These are phyloP conservation scores for Archocentrus centrarchus DNA, from an alignment of 2,113 vertebrate species.

Conservation along the genomic window DNA sequence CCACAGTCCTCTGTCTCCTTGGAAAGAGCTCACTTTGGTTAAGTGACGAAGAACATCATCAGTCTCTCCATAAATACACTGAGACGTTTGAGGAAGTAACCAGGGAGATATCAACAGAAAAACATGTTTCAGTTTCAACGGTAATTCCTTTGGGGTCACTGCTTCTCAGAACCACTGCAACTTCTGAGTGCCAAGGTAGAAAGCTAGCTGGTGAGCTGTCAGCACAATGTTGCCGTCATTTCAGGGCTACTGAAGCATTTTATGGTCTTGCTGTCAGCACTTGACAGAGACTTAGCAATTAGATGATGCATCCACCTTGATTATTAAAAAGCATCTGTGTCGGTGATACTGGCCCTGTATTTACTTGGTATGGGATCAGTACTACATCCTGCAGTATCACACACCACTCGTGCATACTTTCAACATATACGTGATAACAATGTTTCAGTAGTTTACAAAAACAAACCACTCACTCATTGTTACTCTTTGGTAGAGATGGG, in stretches of 20 bases:
- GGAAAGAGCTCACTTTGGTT: constrained; percentile 45
- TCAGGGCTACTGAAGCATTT: constrained; percentile 7
- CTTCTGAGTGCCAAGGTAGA: constrained; percentile 6
- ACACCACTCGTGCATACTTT: no score
- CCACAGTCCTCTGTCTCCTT: constrained; percentile 34
- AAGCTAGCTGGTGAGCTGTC: constrained; percentile 14
- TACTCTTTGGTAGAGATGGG: no score
- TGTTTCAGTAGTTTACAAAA: no score
- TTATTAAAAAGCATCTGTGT: no score
- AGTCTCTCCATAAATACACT: constrained; percentile 40
- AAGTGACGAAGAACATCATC: constrained; percentile 32
- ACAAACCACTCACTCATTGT: no score
- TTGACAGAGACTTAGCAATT: background rate
- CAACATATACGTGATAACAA: no score
- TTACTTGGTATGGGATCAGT: no score
- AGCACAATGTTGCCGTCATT: background rate
- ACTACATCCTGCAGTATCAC: no score
- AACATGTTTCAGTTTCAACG: constrained; percentile 46
- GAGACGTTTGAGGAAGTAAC: constrained; percentile 47
- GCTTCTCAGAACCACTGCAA: constrained; percentile 21
- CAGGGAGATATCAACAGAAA: constrained; percentile 32
- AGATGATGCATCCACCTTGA: no score
- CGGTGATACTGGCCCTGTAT: no score
- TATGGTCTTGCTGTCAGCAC: constrained; percentile 27
- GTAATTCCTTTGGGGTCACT: constrained; percentile 32